Evolutionary conservation across 1,140 invertebrate genomes (phyloP).

Genomic region (Pseudomyrmex cubaensis): DNA sequence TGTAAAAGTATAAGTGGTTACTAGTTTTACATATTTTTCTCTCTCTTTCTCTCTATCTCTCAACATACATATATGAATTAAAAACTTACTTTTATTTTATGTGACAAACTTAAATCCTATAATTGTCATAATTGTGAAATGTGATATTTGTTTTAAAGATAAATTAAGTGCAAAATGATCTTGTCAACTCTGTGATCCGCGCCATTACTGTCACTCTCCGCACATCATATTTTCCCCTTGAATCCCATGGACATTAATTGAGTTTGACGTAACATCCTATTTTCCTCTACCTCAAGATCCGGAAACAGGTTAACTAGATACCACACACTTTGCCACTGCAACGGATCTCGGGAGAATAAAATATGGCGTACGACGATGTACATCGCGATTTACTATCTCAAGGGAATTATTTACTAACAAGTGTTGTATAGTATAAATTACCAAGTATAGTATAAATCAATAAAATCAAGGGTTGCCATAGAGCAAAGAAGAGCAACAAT

Average conservation of each 20-base stretch:
- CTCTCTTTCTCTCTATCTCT: not conserved
- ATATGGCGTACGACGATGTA: constrained; percentile 21
- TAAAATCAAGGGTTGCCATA: not conserved
- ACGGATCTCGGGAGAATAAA: constrained; percentile 36
- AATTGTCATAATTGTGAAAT: not conserved
- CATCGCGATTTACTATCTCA: constrained; percentile 17
- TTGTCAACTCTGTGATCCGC: constrained; percentile 8
- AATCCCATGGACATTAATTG: constrained; percentile 50
- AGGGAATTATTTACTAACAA: constrained; percentile 38
- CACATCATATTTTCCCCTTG: constrained; percentile 29
- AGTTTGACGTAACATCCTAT: constrained; percentile 56
- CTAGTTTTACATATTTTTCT: not conserved
- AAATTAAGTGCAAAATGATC: constrained; percentile 17
- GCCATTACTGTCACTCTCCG: constrained; percentile 8
- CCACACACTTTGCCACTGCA: constrained; percentile 38
- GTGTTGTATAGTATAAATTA: not conserved
- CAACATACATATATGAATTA: too few relatives aligned
- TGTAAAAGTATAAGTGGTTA: too few relatives aligned
- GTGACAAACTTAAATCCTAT: not conserved
- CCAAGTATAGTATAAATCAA: not conserved
- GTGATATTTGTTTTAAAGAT: not conserved
- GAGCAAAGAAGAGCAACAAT: not conserved
- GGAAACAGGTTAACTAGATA: constrained; percentile 60
- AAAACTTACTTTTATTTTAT: constrained; percentile 1
- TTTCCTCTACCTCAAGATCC: constrained; percentile 50